Percentiles rank a stretch among this genome's conserved stretches.
phyloP scores from a whole-genome alignment of 2,113 vertebrate species.

The Hypocryptadius cinnamomeus region DNA sequence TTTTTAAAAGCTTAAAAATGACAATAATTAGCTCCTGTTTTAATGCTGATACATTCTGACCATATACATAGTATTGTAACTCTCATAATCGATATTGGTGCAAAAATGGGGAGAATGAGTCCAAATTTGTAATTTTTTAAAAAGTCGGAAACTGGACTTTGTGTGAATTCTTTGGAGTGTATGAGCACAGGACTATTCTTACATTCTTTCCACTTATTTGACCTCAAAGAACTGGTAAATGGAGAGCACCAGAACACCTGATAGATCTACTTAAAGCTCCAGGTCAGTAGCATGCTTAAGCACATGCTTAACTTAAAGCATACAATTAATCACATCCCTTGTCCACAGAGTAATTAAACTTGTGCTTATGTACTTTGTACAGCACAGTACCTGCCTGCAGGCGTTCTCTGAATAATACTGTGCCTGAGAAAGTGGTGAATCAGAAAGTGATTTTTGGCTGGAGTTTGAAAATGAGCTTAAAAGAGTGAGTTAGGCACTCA shows the following conservation, averaged over 20 bases:
- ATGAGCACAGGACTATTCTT: background rate
- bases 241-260: background rate
- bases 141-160: background rate
- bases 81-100: background rate
- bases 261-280: background rate
- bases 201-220: background rate
- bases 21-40: background rate
- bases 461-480: background rate
- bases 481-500: background rate
- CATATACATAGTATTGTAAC: background rate
- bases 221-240: background rate
- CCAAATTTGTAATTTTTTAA: background rate
- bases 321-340: slow-evolving; percentile 35
- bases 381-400: slow-evolving; percentile 18
- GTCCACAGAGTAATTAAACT: slow-evolving; percentile 16
- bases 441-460: slow-evolving; percentile 46
- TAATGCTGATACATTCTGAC: background rate
- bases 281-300: slow-evolving; percentile 8
- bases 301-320: slow-evolving; percentile 25
- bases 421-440: slow-evolving; percentile 52
- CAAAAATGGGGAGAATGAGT: background rate
- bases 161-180: background rate
- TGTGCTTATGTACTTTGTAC: background rate
- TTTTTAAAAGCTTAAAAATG: background rate
- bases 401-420: background rate